Evolutionary conservation across 2,113 vertebrate genomes (phyloP).

Genomic region (Platysternon megacephalum): DNA sequence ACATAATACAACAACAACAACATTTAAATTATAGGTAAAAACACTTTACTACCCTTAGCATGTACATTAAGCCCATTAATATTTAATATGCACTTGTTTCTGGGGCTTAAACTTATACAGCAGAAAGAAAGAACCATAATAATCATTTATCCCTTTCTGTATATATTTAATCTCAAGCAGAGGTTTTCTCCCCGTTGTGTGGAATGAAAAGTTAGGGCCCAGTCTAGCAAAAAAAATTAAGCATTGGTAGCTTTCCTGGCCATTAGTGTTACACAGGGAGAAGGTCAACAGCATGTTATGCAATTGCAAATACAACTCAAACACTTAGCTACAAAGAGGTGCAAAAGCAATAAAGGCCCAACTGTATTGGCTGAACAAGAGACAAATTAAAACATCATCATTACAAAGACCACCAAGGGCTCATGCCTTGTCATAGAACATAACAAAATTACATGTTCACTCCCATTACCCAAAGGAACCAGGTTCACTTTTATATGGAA

Average conservation of each 20-base stretch:
- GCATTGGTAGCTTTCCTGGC: neutral
- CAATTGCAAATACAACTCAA: neutral
- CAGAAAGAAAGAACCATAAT: neutral
- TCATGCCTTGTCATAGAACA: neutral
- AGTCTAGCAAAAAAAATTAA: neutral
- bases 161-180: neutral
- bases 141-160: neutral
- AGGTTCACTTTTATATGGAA: neutral
- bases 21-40: neutral
- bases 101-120: neutral
- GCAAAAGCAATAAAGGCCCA: neutral
- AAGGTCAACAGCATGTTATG: neutral
- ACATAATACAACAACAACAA: neutral
- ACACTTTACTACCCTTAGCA: neutral
- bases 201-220: neutral
- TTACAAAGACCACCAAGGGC: neutral
- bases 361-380: neutral
- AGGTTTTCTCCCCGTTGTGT: neutral
- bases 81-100: constrained; percentile 5
- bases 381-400: neutral
- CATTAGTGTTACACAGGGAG: neutral
- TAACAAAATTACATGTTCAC: neutral
- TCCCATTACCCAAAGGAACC: neutral
- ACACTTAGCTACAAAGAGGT: neutral
- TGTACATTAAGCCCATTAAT: neutral